Conservation (phyloP, 2,888 invertebrate species). For the Drosophila demipolita region DNA sequence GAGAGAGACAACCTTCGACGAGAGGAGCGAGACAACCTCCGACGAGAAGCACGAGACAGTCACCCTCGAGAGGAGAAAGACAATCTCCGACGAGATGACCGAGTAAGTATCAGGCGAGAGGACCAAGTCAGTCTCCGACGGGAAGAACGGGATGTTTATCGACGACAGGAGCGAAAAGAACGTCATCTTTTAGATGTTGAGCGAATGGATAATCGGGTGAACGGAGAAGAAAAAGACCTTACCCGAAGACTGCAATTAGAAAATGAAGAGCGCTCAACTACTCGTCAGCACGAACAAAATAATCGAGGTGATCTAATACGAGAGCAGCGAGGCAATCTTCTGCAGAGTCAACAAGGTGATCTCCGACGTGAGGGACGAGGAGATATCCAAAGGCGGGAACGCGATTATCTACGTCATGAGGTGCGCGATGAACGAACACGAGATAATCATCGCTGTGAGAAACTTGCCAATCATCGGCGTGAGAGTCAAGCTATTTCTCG, state of each 20-base stretch:
- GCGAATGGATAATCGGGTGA: neutral
- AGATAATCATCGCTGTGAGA: neutral
- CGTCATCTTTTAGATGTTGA: neutral
- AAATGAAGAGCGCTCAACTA: neutral
- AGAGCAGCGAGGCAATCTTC: neutral
- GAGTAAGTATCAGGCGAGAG: neutral
- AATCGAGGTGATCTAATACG: neutral
- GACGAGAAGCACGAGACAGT: neutral
- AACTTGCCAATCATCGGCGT: neutral
- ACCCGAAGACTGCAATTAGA: slow-evolving; percentile 1
- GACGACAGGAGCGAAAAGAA: slow-evolving; percentile 4
- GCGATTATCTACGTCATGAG: neutral
- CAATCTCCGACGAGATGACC: neutral
- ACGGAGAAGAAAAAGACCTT: neutral
- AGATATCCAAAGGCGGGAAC: neutral
- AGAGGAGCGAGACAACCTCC: neutral
- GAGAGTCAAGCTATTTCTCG: slow-evolving; percentile 1
- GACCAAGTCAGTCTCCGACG: neutral
- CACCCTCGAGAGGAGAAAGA: neutral
- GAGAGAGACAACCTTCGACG: neutral
- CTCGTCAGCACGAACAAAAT: neutral
- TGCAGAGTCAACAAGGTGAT: neutral
- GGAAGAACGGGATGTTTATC: slow-evolving; percentile 1
- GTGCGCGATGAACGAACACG: neutral
- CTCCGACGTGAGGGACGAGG: neutral